These are phyloP conservation scores for Lasaia peninsularis DNA, from an alignment of 1,140 invertebrate species.

Conservation along the genomic window DNA sequence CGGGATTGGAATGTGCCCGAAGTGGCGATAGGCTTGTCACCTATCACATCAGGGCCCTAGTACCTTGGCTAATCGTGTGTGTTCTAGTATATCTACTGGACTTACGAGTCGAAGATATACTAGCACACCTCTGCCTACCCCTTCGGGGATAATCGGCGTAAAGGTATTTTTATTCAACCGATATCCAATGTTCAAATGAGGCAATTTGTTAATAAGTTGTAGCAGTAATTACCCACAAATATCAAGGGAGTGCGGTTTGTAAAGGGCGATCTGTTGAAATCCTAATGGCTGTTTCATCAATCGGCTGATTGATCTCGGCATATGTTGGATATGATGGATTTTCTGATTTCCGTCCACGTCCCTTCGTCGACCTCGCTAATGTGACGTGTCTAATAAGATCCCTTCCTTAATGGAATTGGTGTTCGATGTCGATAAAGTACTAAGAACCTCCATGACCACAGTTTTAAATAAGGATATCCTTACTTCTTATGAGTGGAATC, in stretches of 20 bases:
- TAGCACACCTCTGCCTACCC: too few species aligned
- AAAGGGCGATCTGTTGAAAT: slow-evolving; percentile 28
- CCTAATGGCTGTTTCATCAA: slow-evolving; percentile 43
- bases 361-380: slow-evolving; percentile 31
- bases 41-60: too few species aligned
- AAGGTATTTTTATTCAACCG: neutral
- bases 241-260: slow-evolving; percentile 30
- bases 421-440: neutral
- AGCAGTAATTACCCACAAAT: slow-evolving; percentile 26
- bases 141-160: neutral
- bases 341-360: slow-evolving; percentile 47
- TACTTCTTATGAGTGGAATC: too few species aligned
- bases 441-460: neutral
- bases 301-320: slow-evolving; percentile 60
- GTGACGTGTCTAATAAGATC: slow-evolving; percentile 49
- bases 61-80: too few species aligned
- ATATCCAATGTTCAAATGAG: slow-evolving; percentile 7
- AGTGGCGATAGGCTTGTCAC: too few species aligned
- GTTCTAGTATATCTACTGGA: too few species aligned
- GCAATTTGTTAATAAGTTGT: slow-evolving; percentile 31
- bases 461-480: too few species aligned
- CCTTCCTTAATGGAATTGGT: slow-evolving; percentile 25
- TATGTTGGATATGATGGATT: slow-evolving; percentile 45
- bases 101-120: too few species aligned
- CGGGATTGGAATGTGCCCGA: too few species aligned